These are phyloP conservation scores for Drosophila anomalata DNA, from an alignment of 2,888 invertebrate species.

Conservation along the genomic window DNA sequence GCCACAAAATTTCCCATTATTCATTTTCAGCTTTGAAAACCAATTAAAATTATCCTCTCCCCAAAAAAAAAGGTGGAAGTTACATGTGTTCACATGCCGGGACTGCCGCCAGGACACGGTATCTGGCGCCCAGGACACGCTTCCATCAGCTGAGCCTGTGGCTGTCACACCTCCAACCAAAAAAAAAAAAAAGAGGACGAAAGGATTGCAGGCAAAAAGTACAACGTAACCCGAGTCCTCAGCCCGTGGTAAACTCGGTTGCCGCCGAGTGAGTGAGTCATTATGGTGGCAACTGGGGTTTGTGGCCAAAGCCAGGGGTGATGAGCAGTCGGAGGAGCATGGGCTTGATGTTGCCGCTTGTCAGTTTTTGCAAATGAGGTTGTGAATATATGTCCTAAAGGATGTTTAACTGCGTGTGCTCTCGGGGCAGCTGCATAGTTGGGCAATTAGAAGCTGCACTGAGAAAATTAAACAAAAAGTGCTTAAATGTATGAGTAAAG, in stretches of 20 bases:
- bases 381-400: conserved; percentile 12
- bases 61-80: not conserved
- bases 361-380: conserved; percentile 33
- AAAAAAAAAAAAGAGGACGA: conserved; percentile 5
- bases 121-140: conserved; percentile 27
- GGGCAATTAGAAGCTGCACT: conserved; percentile 17
- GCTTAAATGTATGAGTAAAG: no score
- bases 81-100: conserved; percentile 13
- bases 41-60: conserved; percentile 33
- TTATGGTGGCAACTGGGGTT: conserved; percentile 43
- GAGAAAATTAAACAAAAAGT: not conserved
- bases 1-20: conserved; percentile 11
- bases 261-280: conserved; percentile 61
- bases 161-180: conserved; percentile 36
- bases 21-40: conserved; percentile 26
- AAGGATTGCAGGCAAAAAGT: not conserved
- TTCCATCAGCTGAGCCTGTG: conserved; percentile 24
- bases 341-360: conserved; percentile 39
- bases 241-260: conserved; percentile 29
- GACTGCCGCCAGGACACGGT: not conserved
- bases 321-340: not conserved
- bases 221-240: conserved; percentile 27
- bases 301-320: conserved; percentile 16
- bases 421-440: conserved; percentile 31
- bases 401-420: conserved; percentile 1